Conservation (phyloP, 2,888 invertebrate species). For the Metacarcinus magister region DNA sequence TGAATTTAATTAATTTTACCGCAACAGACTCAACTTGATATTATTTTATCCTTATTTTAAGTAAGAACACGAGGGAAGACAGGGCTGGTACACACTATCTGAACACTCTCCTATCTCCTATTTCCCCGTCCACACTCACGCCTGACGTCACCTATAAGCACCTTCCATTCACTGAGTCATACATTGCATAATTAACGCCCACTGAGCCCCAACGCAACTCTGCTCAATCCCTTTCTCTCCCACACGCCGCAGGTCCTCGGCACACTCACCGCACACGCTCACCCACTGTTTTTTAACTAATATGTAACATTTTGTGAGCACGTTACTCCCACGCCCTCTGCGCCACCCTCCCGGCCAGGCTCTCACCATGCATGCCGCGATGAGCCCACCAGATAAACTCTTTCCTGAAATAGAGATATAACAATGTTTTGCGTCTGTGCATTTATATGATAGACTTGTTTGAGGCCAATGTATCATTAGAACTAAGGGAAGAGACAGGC, state of each 20-base stretch:
- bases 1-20: neutral
- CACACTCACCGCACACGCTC: neutral
- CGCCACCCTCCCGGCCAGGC: conserved; percentile 20
- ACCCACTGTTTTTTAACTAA: neutral
- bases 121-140: neutral
- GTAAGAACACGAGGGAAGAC: neutral
- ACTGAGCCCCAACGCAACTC: neutral
- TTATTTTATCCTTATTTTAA: neutral
- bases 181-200: neutral
- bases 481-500: neutral
- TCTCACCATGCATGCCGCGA: conserved; percentile 15
- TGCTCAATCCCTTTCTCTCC: neutral
- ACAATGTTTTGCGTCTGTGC: neutral
- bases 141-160: neutral
- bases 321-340: neutral
- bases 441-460: neutral
- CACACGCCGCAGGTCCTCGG: neutral
- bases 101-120: neutral
- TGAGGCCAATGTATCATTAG: neutral
- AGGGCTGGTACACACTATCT: neutral
- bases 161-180: neutral
- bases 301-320: neutral
- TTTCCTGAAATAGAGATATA: neutral
- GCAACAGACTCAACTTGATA: no score
- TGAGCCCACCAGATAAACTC: neutral